Conservation (phyloP, 2,797 vertebrate species). For the Urophycis tenuis region DNA sequence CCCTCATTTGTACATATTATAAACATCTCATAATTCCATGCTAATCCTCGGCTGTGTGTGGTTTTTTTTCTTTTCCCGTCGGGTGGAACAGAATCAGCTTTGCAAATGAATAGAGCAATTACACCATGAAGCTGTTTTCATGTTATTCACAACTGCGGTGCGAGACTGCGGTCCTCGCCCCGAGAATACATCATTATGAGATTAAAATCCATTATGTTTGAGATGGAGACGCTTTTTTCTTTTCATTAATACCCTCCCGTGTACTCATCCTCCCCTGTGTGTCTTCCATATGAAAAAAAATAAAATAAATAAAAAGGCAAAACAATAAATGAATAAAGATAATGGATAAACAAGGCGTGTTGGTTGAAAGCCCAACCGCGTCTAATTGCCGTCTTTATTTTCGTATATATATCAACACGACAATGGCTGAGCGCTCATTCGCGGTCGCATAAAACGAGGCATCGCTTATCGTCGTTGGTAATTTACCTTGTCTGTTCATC, state of each 20-base stretch:
- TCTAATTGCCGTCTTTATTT: background rate
- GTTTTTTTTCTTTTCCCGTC: too few species aligned
- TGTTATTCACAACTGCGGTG: background rate
- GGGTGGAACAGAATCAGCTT: background rate
- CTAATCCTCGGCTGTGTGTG: background rate
- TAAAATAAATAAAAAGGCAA: background rate
- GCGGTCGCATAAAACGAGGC: background rate
- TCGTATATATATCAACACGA: background rate
- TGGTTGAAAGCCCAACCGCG: background rate
- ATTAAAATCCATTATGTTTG: background rate
- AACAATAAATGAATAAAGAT: slow-evolving; percentile 1
- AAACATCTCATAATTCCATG: background rate
- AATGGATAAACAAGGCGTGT: background rate
- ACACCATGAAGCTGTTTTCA: background rate
- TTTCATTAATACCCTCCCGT: background rate
- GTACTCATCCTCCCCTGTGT: background rate
- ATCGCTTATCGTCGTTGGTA: background rate
- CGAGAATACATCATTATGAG: background rate
- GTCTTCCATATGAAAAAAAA: background rate
- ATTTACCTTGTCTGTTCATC: background rate
- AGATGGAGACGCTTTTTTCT: background rate
- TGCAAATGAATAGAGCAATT: slow-evolving; percentile 2
- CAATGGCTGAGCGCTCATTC: background rate
- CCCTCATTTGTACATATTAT: background rate
- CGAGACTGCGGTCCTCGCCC: background rate